Percentiles rank a stretch among this genome's conserved stretches.
These are phyloP conservation scores for Harpegnathos saltator DNA, from an alignment of 1,140 invertebrate species.

Conservation along the genomic window DNA sequence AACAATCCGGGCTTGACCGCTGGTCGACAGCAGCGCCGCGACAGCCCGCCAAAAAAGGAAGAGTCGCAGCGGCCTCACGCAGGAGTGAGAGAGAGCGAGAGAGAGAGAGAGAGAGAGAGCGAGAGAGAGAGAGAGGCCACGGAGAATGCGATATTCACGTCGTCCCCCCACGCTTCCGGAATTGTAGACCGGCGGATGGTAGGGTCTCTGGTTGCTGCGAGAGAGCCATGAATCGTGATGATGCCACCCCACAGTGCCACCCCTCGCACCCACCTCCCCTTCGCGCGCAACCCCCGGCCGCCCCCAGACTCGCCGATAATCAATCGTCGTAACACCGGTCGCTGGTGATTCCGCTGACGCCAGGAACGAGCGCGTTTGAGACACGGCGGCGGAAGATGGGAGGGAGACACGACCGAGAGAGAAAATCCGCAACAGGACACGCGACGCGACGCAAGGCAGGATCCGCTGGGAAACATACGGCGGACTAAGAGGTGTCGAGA, in stretches of 20 bases:
- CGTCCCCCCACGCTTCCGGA: constrained; percentile 47
- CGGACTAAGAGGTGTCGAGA: constrained; percentile 2
- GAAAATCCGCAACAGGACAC: constrained; percentile 34
- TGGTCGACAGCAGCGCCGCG: constrained; percentile 81
- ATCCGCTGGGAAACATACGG: background rate
- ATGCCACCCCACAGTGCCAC: constrained; percentile 75
- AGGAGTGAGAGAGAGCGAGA: too few species aligned
- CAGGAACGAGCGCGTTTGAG: constrained; percentile 70
- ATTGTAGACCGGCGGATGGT: constrained; percentile 73
- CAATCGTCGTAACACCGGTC: constrained; percentile 85
- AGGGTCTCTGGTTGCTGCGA: constrained; percentile 68
- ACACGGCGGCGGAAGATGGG: constrained; percentile 71
- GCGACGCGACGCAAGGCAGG: background rate
- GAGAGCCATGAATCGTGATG: constrained; percentile 83
- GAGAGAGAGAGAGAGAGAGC: too few species aligned
- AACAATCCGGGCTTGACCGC: constrained; percentile 53
- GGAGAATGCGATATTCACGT: constrained; percentile 72
- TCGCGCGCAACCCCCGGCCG: constrained; percentile 53
- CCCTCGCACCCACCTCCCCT: constrained; percentile 73
- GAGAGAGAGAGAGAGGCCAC: constrained; percentile 40
- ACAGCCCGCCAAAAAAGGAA: constrained; percentile 81
- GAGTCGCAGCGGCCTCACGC: constrained; percentile 19
- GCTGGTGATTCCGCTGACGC: constrained; percentile 81
- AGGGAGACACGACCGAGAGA: constrained; percentile 26
- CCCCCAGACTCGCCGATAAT: constrained; percentile 81